Evolutionary conservation across 2,797 vertebrate species (phyloP), one percentile per base, ranked within the genome.

Genomic region (Parauchenoglanis ngamensis): DNA sequence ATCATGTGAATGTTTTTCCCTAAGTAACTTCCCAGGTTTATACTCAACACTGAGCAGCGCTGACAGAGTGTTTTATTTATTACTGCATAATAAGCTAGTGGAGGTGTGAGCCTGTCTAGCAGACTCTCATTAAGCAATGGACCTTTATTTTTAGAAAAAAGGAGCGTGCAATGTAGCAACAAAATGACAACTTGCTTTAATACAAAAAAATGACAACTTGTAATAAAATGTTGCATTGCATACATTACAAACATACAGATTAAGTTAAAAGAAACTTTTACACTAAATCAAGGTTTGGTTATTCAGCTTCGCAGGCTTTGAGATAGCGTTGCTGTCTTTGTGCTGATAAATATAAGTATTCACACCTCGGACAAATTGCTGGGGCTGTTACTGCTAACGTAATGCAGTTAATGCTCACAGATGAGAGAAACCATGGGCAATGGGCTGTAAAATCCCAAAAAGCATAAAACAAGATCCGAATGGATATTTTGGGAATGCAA

Each of bases 361-460:
- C 88, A 79, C 88, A 90, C 91, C 89, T 77, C 83, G 70, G 88
- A 87, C 83, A 87, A 86, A 89, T 89, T 90, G 83, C 86, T 80
- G 83, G 80, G 86, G 81, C 72, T 89, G 91, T 90, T 90, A 88
- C 89, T 91, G 90, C 91, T 92, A 90, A 91, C 83, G 90, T 77
- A 91, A 91, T 87, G 89, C 92, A 91, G 90, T 91, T 92, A 92
- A 91, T 92, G 89, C 87, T 90, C 89, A 89, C 90, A 90, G 90
- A 92, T 90, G 89, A 93, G 90, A 90, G 89, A 93, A 93, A 92
- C 89, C 85, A 89, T 89, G 61, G 83, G 90, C 89, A 92, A 94
- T 94, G 92, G 94, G 93, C 89, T 94, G 94, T 95, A 94, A 95
- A 87, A 87, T 92, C 92, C 90, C 92, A 94, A 94, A 95, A 94